Evolutionary conservation across 2,113 vertebrate genomes (phyloP).

Genomic region (Callionymus lyra): DNA sequence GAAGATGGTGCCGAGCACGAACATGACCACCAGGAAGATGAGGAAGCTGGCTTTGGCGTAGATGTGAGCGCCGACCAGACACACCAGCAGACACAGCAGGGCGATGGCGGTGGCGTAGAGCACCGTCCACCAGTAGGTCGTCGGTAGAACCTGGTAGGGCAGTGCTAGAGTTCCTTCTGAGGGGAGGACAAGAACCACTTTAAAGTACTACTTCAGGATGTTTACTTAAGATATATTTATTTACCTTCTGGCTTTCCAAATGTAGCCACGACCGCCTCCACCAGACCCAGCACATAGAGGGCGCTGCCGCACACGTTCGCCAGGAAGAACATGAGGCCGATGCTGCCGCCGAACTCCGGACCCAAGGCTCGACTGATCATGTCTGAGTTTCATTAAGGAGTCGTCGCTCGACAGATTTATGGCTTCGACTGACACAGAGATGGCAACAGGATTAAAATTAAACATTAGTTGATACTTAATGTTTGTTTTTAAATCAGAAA

Average conservation of each 20-base stretch:
- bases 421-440: background rate
- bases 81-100: conserved; percentile 78
- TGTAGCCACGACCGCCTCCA: conserved; percentile 77
- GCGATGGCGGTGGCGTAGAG: conserved; percentile 72
- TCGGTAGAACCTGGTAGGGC: conserved; percentile 62
- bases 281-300: conserved; percentile 79
- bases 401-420: background rate
- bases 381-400: conserved; percentile 64
- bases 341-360: conserved; percentile 85
- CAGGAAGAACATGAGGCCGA: conserved; percentile 88
- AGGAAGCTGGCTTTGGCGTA: conserved; percentile 85
- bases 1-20: conserved; percentile 73
- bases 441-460: too few species aligned
- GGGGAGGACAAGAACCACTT: background rate
- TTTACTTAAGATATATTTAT: too few species aligned
- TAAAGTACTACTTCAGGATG: too few species aligned
- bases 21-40: conserved; percentile 80
- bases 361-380: conserved; percentile 90
- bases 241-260: conserved; percentile 73
- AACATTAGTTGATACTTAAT: too few species aligned
- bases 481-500: too few species aligned
- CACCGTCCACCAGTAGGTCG: conserved; percentile 81
- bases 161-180: conserved; percentile 31
- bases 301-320: conserved; percentile 84
- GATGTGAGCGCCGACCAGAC: conserved; percentile 81